A percentile compares a stretch with the other conserved stretches of the same genome.
Evolutionary conservation across 1,140 invertebrate genomes (phyloP).

Genomic region (Drosophila pseudoobscura): DNA sequence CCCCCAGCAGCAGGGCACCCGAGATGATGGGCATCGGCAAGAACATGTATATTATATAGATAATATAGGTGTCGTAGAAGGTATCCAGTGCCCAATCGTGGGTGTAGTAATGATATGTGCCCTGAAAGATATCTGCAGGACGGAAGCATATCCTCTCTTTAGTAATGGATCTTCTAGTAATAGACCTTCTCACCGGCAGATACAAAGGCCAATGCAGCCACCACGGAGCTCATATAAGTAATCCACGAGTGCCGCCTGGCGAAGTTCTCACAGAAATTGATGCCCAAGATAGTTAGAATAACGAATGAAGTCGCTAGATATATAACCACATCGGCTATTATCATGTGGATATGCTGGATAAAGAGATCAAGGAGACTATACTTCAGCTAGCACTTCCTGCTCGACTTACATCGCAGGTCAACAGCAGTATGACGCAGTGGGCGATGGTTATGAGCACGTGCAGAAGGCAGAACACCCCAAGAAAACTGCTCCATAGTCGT

Average conservation of each 20-base stretch:
- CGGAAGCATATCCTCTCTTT: no score
- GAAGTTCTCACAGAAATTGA: constrained; percentile 83
- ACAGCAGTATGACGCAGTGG: constrained; percentile 21
- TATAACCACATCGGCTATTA: constrained; percentile 69
- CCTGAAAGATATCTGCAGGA: constrained; percentile 84
- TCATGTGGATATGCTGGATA: constrained; percentile 5
- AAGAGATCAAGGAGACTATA: background rate
- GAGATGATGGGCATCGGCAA: constrained; percentile 88
- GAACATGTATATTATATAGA: constrained; percentile 90
- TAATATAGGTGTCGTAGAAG: constrained; percentile 87
- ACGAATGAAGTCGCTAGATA: constrained; percentile 80
- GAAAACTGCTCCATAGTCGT: constrained; percentile 21
- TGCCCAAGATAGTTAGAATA: constrained; percentile 81
- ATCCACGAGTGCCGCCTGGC: constrained; percentile 80
- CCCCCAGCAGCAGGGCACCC: constrained; percentile 86
- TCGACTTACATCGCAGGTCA: constrained; percentile 20
- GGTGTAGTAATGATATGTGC: constrained; percentile 83
- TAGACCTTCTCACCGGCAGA: constrained; percentile 42
- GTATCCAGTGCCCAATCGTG: constrained; percentile 84
- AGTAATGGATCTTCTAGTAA: background rate
- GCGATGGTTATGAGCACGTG: background rate
- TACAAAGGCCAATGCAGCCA: constrained; percentile 70
- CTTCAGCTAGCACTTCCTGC: no score
- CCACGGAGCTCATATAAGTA: constrained; percentile 83
- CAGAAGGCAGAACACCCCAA: constrained; percentile 30